These are phyloP conservation scores for Adelognathus sp. DNA, from an alignment of 2,888 invertebrate genomes.

Conservation along the genomic window DNA sequence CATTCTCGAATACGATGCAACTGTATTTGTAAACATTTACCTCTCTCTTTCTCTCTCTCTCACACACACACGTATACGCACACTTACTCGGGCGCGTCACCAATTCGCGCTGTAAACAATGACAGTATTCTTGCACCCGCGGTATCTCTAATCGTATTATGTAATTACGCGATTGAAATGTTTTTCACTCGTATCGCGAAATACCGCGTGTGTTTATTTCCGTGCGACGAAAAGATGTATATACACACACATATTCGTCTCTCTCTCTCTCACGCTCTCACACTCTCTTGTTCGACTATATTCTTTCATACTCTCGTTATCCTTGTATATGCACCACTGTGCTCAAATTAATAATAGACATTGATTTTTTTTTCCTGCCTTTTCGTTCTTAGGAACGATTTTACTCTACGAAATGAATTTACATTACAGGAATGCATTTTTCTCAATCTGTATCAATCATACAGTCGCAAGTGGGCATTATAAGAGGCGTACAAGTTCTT, in stretches of 20 bases:
- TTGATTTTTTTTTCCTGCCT: background rate
- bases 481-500: constrained; percentile 97
- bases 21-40: constrained; percentile 70
- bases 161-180: constrained; percentile 66
- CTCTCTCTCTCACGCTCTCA: too few species aligned
- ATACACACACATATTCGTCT: too few species aligned
- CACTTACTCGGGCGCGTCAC: too few species aligned
- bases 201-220: constrained; percentile 16
- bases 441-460: constrained; percentile 98
- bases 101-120: constrained; percentile 75
- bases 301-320: background rate
- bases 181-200: constrained; percentile 32
- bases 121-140: constrained; percentile 35
- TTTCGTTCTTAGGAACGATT: background rate
- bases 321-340: constrained; percentile 1
- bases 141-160: constrained; percentile 67
- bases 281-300: background rate
- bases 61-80: too few species aligned
- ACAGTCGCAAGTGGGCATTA: constrained; percentile 97
- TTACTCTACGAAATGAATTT: constrained; percentile 50
- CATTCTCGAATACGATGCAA: too few species aligned
- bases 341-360: constrained; percentile 20
- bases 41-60: constrained; percentile 41
- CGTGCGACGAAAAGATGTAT: background rate
- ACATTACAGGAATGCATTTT: constrained; percentile 96